Base-by-base conservation (phyloP, 35 echinoderm and acorn worm genomes). In the Antedon bifida region DNA sequence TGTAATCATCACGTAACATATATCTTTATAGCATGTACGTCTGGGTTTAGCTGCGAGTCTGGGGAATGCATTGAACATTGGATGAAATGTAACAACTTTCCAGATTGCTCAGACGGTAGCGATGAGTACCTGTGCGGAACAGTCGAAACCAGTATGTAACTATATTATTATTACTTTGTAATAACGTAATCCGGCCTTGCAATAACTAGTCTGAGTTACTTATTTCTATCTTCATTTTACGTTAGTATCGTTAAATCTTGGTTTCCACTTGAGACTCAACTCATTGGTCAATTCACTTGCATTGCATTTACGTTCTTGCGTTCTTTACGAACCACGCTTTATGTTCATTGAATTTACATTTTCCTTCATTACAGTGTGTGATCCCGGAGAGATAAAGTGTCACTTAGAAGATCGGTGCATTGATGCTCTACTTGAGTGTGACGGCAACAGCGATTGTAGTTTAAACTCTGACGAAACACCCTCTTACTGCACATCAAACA, bases 11-110 rank as follows among this genome's bases (percentile, higher is more conserved):
- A n/a, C n/a, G n/a, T n/a, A n/a, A n/a, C n/a, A n/a, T n/a, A n/a
- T n/a, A n/a, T n/a, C n/a, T n/a, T 64, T 64, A 64, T 23, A 64
- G 51, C 9, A 26, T 74, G 45, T 73, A 2, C 32, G 14, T 8
- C 21, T 74, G 84, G 34, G 29, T 86, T 79, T 51, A 28, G 0
- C 12, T 86, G 84, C 33, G 0, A 3, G 13, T 78, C 35, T 33
- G 84, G 84, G 12, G 75, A 86, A 34, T 34, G 36, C 33, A 55
- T 88, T 44, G 56, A 74, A 30, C 0, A 1, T 19, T 88, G 81
- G 74, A 81, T 78, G 76, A 46, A 44, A 30, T 88, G 87, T 46
- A 88, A 88, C 35, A 88, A 88, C 36, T 88, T 30, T 81, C 80
- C 75, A 0, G 87, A 88, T 82, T 88, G 87, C 36, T 9, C 31